Evolutionary conservation across 2,113 vertebrate species (phyloP).

Genomic region (Bothrops jararaca): DNA sequence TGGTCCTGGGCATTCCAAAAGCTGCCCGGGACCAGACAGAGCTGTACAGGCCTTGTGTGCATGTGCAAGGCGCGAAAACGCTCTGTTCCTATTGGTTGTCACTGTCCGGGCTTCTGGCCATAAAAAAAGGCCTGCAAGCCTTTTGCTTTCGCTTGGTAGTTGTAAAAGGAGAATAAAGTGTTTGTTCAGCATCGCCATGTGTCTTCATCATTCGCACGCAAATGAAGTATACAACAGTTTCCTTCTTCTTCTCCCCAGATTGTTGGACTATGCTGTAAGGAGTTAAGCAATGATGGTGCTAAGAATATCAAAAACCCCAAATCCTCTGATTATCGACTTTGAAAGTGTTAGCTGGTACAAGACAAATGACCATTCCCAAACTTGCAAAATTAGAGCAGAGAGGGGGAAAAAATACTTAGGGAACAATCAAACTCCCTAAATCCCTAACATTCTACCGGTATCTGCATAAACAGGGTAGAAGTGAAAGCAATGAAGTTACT

Average conservation of each 20-base stretch:
- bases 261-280: constrained; percentile 39
- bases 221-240: too few relatives aligned
- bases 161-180: too few relatives aligned
- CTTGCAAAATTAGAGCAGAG: constrained; percentile 31
- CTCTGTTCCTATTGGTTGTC: too few relatives aligned
- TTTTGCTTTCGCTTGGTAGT: too few relatives aligned
- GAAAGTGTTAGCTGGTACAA: constrained; percentile 37
- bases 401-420: constrained; percentile 12
- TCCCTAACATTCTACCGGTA: constrained; percentile 19
- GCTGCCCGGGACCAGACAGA: too few relatives aligned
- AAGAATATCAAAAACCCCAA: constrained; percentile 51
- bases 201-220: too few relatives aligned
- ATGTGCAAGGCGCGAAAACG: too few relatives aligned
- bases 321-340: constrained; percentile 41
- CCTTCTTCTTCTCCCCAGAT: not conserved
- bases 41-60: too few relatives aligned
- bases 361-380: constrained; percentile 39
- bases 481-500: constrained; percentile 15
- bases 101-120: too few relatives aligned
- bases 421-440: constrained; percentile 24
- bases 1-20: too few relatives aligned
- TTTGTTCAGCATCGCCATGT: too few relatives aligned
- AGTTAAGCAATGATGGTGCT: constrained; percentile 20
- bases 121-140: too few relatives aligned
- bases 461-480: constrained; percentile 31